Percentiles rank a stretch among this genome's conserved stretches.
Evolutionary conservation across 2,797 vertebrate genomes (phyloP).

Genomic region (Melanotaenia parkinsoni): DNA sequence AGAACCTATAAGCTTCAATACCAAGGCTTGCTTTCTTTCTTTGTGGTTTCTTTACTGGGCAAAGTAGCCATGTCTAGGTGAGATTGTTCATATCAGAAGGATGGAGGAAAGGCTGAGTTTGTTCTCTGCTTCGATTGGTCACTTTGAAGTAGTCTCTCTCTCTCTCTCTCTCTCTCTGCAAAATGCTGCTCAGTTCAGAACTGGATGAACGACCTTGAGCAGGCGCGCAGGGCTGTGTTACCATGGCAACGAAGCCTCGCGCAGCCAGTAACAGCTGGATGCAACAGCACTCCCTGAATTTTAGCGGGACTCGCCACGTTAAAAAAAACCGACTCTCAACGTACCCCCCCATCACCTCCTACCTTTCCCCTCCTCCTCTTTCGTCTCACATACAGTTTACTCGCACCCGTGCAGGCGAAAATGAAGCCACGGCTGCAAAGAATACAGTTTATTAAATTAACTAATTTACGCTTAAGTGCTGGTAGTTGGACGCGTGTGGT

Average conservation of each 20-base stretch:
- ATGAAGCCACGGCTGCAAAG: not conserved
- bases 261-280: slow-evolving; percentile 86
- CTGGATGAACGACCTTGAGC: slow-evolving; percentile 94
- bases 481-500: slow-evolving; percentile 8
- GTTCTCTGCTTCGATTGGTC: slow-evolving; percentile 71
- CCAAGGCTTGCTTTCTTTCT: slow-evolving; percentile 45
- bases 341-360: too few relatives aligned
- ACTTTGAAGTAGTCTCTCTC: slow-evolving; percentile 73
- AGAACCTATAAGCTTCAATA: slow-evolving; percentile 69
- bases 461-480: slow-evolving; percentile 35
- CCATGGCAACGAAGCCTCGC: slow-evolving; percentile 89
- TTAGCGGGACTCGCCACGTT: slow-evolving; percentile 79
- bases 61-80: slow-evolving; percentile 29
- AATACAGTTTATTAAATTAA: slow-evolving; percentile 37
- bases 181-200: slow-evolving; percentile 74
- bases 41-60: slow-evolving; percentile 65
- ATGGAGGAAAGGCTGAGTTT: slow-evolving; percentile 23
- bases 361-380: too few relatives aligned
- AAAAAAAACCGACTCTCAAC: slow-evolving; percentile 74
- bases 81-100: not conserved
- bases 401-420: not conserved
- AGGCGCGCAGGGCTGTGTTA: slow-evolving; percentile 87
- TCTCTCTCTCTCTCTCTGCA: slow-evolving; percentile 59
- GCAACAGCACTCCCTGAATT: slow-evolving; percentile 82
- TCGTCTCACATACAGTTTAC: not conserved